A percentile compares a stretch with the other conserved stretches of the same genome.
Conservation (phyloP, 2,888 invertebrate genomes). For the Epinotia nisella region DNA sequence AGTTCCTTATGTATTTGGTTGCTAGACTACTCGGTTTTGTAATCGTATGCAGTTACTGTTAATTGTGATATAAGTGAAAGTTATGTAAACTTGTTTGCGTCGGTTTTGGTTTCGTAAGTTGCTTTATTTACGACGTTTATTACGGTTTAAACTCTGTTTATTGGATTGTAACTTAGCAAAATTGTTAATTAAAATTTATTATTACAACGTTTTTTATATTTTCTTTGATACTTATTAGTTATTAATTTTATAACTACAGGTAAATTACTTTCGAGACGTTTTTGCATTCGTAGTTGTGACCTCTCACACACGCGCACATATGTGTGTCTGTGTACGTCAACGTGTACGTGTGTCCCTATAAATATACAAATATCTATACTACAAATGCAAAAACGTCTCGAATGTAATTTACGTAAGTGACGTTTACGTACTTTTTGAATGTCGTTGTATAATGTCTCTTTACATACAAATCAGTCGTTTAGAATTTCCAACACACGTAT, state of each 20-base stretch:
- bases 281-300: no score
- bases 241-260: no score
- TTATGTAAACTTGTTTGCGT: conserved; percentile 24
- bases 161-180: neutral
- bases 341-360: no score
- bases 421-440: neutral
- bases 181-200: neutral
- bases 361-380: no score
- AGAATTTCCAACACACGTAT: neutral
- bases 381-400: no score
- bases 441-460: neutral
- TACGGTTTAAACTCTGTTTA: neutral
- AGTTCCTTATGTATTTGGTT: neutral
- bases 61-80: conserved; percentile 36
- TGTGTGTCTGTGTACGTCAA: no score
- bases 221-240: neutral
- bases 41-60: conserved; percentile 12
- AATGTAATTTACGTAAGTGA: no score
- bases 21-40: conserved; percentile 1
- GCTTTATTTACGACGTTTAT: conserved; percentile 3
- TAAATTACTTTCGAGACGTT: no score
- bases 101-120: conserved; percentile 20
- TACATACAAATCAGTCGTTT: no score
- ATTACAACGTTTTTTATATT: neutral
- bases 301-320: no score